Evolutionary conservation across 2,888 invertebrate species (phyloP), one percentile per base, ranked within the genome.

Genomic region (Torymus texanus): DNA sequence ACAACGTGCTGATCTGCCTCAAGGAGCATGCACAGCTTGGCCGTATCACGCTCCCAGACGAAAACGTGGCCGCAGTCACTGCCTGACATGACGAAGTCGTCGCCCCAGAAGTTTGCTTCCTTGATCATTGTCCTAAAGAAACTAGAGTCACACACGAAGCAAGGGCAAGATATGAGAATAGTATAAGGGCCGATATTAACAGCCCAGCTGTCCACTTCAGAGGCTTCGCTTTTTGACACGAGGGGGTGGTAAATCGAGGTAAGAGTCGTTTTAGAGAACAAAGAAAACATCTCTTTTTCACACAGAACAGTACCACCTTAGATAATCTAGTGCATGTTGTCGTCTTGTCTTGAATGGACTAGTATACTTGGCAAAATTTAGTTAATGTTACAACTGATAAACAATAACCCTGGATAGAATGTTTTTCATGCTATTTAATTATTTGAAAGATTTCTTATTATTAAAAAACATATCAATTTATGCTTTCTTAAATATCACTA

Each of bases 21-120:
- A 82, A 96, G 90, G 0, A 95, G 90, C 93, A 95, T 95, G 53
- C 94, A 94, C 75, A 96, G 90, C 83, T 93, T 92, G 0, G 94
- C 94, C 0, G 94, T 94, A 65, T 93, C 91, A 56, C 95, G 92
- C 75, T 96, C 93, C 97, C 96, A 97, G 55, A 95, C 92, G 86
- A 97, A 96, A 14, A 97, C 94, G 87, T 96, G 96, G 0, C 96
- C 97, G 89, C 97, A 97, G 90, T 97, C 97, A 14, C 95, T 96
- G n/a, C 97, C 97, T 24, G 95, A 95, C 93, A 96, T 94, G 14
- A 97, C 93, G 90, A 93, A 95, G 84, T 94, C 91, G 84, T 94
- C 92, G 66, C 96, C 96, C 95, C 96, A 97, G 90, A 96, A 97
- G 79, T 94, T 94, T 3, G 96, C 95, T 88, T 96, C 96, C 90